Base-by-base conservation (phyloP, 1,140 invertebrate genomes). In the Thalassaphorura encarpata region DNA sequence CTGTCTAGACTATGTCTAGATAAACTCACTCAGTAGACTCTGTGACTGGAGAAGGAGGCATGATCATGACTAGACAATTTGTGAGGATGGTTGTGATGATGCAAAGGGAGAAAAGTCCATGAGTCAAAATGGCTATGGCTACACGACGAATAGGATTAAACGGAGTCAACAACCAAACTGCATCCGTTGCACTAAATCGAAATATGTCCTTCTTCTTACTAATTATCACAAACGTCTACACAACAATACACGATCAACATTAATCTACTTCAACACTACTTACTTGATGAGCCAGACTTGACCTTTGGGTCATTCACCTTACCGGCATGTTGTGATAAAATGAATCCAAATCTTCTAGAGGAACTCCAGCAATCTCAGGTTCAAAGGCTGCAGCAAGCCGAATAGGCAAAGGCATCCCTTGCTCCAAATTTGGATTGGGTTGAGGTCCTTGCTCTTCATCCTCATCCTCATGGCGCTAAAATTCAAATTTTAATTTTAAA, bases 191-290 rank as follows among this genome's bases (percentile, higher is more conserved):
- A 77, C 88, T 94, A 81, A 97, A 98, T 76, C 93, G 83, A 81
- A 92, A 97, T 78, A 97, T 95, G 78, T 94, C 90, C 80, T 91
- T 94, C 77, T 93, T 92, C 81, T 87, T 95, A 79, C 89, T 96
- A 75, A 98, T 80, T 69, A 98, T 93, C 78, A 95, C 85, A 79
- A 97, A 97, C 72, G 92, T 96, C 93, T 97, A 81, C 53, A 83
- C 80, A 69, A 47, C n/a, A n/a, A n/a, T n/a, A n/a, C n/a, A n/a
- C n/a, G n/a, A 15, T 18, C 11, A 26, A n/a, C n/a, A n/a, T n/a
- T n/a, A n/a, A n/a, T n/a, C n/a, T n/a, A n/a, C n/a, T n/a, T n/a
- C n/a, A n/a, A n/a, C n/a, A n/a, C n/a, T n/a, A n/a, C n/a, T n/a
- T n/a, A n/a, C n/a, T n/a, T n/a, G n/a, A n/a, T n/a, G n/a, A n/a